Conservation (phyloP, 2,888 invertebrate genomes). For the Acheta domesticus region DNA sequence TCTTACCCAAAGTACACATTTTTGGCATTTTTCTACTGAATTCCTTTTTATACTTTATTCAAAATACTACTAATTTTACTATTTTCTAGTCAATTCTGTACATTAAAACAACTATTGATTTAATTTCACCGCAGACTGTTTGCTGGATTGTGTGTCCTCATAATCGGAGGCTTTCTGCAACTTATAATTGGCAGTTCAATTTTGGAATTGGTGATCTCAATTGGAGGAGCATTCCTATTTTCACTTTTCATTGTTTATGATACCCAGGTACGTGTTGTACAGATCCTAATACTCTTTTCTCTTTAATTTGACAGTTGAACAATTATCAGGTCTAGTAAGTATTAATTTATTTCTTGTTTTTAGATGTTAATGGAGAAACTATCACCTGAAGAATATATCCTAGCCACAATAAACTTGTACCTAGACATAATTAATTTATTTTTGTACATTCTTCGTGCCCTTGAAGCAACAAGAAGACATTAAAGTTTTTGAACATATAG, state of each 20-base stretch:
- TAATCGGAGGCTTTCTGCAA: slow-evolving; percentile 70
- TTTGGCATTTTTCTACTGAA: too few relatives aligned
- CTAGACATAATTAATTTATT: slow-evolving; percentile 85
- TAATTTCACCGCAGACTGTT: slow-evolving; percentile 53
- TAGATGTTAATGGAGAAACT: slow-evolving; percentile 72
- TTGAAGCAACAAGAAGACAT: slow-evolving; percentile 50
- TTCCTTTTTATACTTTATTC: too few relatives aligned
- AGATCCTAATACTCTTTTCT: not conserved
- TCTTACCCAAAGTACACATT: too few relatives aligned
- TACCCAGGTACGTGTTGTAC: slow-evolving; percentile 58
- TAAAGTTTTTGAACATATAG: not conserved
- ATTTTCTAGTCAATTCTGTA: too few relatives aligned
- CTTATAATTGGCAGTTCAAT: slow-evolving; percentile 68
- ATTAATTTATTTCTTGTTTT: slow-evolving; percentile 32
- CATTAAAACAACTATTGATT: too few relatives aligned
- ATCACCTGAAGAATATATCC: slow-evolving; percentile 83
- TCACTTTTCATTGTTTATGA: slow-evolving; percentile 80
- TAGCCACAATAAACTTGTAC: slow-evolving; percentile 81
- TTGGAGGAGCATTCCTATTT: slow-evolving; percentile 73
- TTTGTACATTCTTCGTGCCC: slow-evolving; percentile 70
- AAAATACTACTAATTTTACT: too few relatives aligned
- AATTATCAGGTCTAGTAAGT: too few relatives aligned
- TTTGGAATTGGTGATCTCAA: slow-evolving; percentile 66
- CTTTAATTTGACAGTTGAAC: not conserved
- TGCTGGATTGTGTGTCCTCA: slow-evolving; percentile 62